Percentiles rank a stretch among this genome's conserved stretches.
These are phyloP conservation scores for Xenentodon cancila DNA, from an alignment of 2,797 vertebrate species.

Conservation along the genomic window DNA sequence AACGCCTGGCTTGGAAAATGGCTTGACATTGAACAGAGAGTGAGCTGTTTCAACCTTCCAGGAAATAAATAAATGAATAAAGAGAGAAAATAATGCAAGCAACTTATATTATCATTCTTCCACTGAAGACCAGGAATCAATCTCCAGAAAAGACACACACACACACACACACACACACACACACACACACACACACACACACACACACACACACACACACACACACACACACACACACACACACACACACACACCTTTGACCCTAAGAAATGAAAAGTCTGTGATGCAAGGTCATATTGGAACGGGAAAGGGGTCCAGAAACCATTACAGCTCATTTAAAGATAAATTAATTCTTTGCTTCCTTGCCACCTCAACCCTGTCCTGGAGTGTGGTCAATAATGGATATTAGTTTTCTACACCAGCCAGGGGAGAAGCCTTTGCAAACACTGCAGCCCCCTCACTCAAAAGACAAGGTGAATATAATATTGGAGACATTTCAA, in stretches of 20 bases:
- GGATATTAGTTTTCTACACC: constrained; percentile 32
- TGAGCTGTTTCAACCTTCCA: constrained; percentile 26
- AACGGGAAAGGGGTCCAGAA: constrained; percentile 39
- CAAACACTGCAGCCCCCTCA: not conserved
- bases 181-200: no score
- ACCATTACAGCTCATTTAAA: constrained; percentile 66
- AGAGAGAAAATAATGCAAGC: constrained; percentile 40
- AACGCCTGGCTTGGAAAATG: constrained; percentile 37
- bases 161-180: no score
- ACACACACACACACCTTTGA: constrained; percentile 36
- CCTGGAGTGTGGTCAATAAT: constrained; percentile 18
- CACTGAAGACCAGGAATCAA: constrained; percentile 56
- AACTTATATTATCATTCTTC: constrained; percentile 42
- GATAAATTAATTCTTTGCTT: constrained; percentile 35
- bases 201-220: no score
- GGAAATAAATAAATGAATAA: constrained; percentile 3
- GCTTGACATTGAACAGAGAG: constrained; percentile 45
- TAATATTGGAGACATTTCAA: no score
- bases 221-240: no score
- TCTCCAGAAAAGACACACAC: constrained; percentile 60
- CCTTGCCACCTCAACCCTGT: not conserved
- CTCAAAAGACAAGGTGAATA: no score
- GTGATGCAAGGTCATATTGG: constrained; percentile 48
- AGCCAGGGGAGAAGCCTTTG: constrained; percentile 25
- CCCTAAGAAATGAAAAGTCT: constrained; percentile 53